Evolutionary conservation across 2,888 invertebrate genomes (phyloP), one percentile per base, ranked within the genome.

Genomic region (Dorcus parallelipipedus): DNA sequence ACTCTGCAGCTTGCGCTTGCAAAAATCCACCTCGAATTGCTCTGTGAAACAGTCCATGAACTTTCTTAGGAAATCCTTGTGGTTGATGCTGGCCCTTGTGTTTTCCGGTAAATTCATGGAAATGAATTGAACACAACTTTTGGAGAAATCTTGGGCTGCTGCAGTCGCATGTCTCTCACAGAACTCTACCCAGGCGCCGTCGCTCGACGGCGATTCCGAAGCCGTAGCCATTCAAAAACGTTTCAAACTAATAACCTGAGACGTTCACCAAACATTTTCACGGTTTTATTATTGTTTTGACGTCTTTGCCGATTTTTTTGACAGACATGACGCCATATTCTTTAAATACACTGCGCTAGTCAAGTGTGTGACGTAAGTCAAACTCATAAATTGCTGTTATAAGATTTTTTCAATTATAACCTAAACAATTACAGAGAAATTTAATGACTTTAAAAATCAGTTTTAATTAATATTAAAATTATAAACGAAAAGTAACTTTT

Each of bases 71-170:
- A 93, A 87, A 70, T 92, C 92, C 63, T 88, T 86, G 74, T 93
- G 90, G 7, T 89, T 86, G 51, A 89, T 81, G 58, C 84, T 85
- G 26, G 85, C 80, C 60, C 87, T 83, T 17, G 85, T 82, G 67
- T 83, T 82, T 67, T 90, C 90, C 38, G 85, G 83, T 62, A 88
- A 77, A 73, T 87, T 87, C 49, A 86, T 83, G 68, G 87, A 87
- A 63, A 92, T 85, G 73, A 87, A 93, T 66, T 88, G 88, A 66
- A 90, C 84, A 78, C 93, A 93, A 70, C 90, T 90, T 79, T 90
- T 90, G 69, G 93, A 91, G 79, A 95, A 95, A 79, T 93, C 93
- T 71, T 90, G 88, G 60, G 93, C 93, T 57, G 93, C 90, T 61
- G 87, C 85, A 71, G 87, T 86, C 59, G 93, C 93, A 80, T 94